Evolutionary conservation across 2,888 invertebrate species (phyloP).

Genomic region (Teleiodes luculella): DNA sequence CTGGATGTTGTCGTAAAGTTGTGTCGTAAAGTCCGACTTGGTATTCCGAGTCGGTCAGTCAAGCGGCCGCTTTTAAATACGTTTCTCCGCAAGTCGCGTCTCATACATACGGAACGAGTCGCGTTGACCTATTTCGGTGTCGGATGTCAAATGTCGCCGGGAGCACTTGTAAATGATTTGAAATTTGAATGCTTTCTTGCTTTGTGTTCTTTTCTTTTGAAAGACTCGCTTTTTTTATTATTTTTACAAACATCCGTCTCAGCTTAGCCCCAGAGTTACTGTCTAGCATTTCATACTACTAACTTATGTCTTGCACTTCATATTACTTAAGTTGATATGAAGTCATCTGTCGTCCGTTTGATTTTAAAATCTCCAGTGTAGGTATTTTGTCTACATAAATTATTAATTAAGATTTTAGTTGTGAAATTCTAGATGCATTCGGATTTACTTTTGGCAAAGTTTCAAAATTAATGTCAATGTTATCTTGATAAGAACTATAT

Average conservation of each 20-base stretch:
- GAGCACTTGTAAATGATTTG: conserved; percentile 7
- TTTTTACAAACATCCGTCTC: no score
- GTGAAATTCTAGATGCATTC: neutral
- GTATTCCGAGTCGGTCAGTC: conserved; percentile 58
- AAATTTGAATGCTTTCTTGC: conserved; percentile 1
- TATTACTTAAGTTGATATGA: no score
- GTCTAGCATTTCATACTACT: no score
- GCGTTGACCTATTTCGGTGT: conserved; percentile 18
- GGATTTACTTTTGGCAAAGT: neutral
- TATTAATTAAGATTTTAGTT: no score
- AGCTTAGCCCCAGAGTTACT: no score
- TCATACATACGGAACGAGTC: conserved; percentile 69
- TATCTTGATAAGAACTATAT: neutral
- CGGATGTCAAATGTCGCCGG: conserved; percentile 8
- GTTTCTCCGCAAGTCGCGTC: conserved; percentile 48
- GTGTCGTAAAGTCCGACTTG: conserved; percentile 32
- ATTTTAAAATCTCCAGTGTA: no score
- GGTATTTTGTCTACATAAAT: no score
- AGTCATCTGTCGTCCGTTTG: no score
- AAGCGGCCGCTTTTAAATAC: conserved; percentile 63
- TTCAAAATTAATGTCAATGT: neutral
- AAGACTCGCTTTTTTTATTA: no score
- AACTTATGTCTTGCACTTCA: no score
- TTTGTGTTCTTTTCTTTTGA: no score
- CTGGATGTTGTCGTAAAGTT: conserved; percentile 11